Conservation (phyloP, 2,888 invertebrate genomes). For the Iphiclides podalirius region DNA sequence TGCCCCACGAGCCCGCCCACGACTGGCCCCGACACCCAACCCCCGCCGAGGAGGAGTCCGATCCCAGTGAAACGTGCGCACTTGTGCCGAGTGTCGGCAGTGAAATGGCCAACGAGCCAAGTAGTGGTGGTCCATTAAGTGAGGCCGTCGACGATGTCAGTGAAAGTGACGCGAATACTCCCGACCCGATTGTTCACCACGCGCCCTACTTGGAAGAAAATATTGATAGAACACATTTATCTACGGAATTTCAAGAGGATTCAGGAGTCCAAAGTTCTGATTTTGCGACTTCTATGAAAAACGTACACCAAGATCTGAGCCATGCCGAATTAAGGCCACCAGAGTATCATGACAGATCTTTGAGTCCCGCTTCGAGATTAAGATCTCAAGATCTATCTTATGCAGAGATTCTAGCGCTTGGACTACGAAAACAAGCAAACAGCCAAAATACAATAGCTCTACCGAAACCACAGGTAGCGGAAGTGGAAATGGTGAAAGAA, state of each 20-base stretch:
- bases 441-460: constrained; percentile 46
- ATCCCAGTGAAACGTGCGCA: constrained; percentile 43
- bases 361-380: constrained; percentile 46
- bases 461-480: constrained; percentile 64
- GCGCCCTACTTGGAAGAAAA: constrained; percentile 34
- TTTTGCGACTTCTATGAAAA: constrained; percentile 20
- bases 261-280: constrained; percentile 32
- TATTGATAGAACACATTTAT: constrained; percentile 34
- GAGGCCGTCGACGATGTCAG: constrained; percentile 55
- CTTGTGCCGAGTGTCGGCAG: constrained; percentile 41
- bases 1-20: constrained; percentile 17
- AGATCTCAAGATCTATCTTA: constrained; percentile 84
- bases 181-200: constrained; percentile 43
- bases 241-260: constrained; percentile 36
- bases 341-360: constrained; percentile 42
- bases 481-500: constrained; percentile 61
- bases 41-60: constrained; percentile 32
- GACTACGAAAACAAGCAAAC: constrained; percentile 67
- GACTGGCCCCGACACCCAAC: not conserved
- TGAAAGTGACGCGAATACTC: constrained; percentile 59
- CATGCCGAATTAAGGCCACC: constrained; percentile 33
- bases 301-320: constrained; percentile 24
- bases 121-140: constrained; percentile 44
- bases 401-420: constrained; percentile 85
- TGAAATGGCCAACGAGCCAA: constrained; percentile 38